Evolutionary conservation across 1,140 invertebrate species (phyloP), one percentile per base, ranked within the genome.

Genomic region (Cotesia vestalis): DNA sequence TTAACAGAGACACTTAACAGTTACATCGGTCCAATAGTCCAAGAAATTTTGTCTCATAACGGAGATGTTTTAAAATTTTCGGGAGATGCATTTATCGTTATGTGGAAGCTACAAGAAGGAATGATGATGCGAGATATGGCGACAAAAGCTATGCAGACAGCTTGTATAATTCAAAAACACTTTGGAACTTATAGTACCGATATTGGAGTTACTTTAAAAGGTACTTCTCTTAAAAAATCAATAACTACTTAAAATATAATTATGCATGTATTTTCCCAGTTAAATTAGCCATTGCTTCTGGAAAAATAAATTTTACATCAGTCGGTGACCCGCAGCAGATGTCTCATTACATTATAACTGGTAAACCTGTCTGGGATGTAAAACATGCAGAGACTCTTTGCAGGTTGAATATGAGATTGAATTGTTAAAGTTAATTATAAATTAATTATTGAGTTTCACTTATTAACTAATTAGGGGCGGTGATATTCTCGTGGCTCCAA

Each of bases 1-100:
- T 78, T 92, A 14, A 91, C 90, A 0, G 89, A 90, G 72, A 91
- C 89, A 0, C 78, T 92, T 2, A 92, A 92, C 78, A 88, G 86
- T 9, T 92, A 91, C 73, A 90, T 92, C 71, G 91, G 91, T 1
- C 86, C 89, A 0, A 91, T 92, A 89, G 89, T 92, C 0, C 90
- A 91, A 75, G 90, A 90, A 78, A 90, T 91, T 75, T 78, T 91
- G 51, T 88, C 87, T 0, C 89, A 90, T 66, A 86, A 89, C 20
- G 91, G 91, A 0, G 91, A 92, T 75, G 86, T 92, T n/a, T 77
- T 91, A 0, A 91, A 91, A 80, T 91, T 91, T 78, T 90, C 91
- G 3, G 91, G 91, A 0, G 91, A 92, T 77, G 91, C 91, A 17
- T 91, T 92, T 77, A 85, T 91, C 40, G 90, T 90, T 4, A 86